phyloP scores from a whole-genome alignment of 2,113 vertebrate species.

The Ariopsis seemanni region DNA sequence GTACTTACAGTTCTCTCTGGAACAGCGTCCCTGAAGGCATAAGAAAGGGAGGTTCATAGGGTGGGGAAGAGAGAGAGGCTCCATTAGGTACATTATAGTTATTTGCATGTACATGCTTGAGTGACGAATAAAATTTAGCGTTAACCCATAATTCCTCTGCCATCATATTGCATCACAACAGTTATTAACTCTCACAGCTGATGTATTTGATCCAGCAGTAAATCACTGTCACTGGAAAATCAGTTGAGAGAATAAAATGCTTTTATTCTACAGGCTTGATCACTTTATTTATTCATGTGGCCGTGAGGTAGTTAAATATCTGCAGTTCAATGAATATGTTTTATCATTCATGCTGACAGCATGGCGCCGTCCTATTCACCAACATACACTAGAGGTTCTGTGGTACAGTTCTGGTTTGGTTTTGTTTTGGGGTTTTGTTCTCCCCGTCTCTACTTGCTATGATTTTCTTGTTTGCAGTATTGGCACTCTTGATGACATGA shows the following conservation, averaged over 20 bases:
- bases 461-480: too few species aligned
- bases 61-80: background rate
- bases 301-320: background rate
- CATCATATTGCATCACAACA: background rate
- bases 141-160: background rate
- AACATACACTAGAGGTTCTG: background rate
- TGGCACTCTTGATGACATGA: background rate
- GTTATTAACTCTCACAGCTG: background rate
- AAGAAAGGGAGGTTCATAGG: slow-evolving; percentile 19
- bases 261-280: background rate
- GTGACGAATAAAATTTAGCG: background rate
- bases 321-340: background rate
- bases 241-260: background rate
- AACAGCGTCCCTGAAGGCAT: slow-evolving; percentile 86
- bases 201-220: slow-evolving; percentile 19
- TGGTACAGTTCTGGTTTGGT: background rate
- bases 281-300: background rate
- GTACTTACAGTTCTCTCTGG: slow-evolving; percentile 98
- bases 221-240: background rate
- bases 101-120: slow-evolving; percentile 7
- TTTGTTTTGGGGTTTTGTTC: too few species aligned
- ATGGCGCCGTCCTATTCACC: background rate
- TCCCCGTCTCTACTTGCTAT: background rate
- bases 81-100: slow-evolving; percentile 1
- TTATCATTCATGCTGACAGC: background rate